A percentile compares a stretch with the other conserved stretches of the same genome.
phyloP scores from a whole-genome alignment of 30 jellyfish, hydroid and myxozoan species.

The Turritopsis dohrnii region DNA sequence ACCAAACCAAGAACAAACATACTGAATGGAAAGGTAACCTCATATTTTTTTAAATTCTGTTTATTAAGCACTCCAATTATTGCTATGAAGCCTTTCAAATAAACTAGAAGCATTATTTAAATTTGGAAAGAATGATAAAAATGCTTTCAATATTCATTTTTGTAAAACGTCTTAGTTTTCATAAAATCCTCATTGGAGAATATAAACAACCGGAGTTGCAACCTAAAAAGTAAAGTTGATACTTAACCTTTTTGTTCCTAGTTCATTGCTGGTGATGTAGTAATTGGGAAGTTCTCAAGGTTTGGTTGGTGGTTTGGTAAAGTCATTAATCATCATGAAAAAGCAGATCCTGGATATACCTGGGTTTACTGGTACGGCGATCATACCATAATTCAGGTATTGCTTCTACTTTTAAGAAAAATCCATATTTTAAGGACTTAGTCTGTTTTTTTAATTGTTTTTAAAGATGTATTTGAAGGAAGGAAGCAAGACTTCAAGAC shows the following conservation, averaged over 20 bases:
- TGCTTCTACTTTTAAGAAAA: neutral
- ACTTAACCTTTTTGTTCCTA: neutral
- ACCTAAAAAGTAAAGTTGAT: too few species aligned
- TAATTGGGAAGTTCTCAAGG: constrained; percentile 60
- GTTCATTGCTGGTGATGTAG: constrained; percentile 43
- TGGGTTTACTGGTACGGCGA: constrained; percentile 84
- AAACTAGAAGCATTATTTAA: too few species aligned
- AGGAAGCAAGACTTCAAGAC: neutral
- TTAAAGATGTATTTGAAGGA: neutral
- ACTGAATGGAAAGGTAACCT: neutral
- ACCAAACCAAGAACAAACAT: neutral
- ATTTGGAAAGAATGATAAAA: too few species aligned
- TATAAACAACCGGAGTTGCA: too few species aligned
- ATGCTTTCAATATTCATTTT: too few species aligned
- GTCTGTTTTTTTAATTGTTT: neutral
- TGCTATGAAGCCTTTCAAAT: too few species aligned
- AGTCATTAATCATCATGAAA: constrained; percentile 39
- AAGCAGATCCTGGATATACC: constrained; percentile 35
- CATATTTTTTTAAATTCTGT: neutral
- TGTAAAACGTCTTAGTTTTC: too few species aligned
- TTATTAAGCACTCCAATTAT: too few species aligned
- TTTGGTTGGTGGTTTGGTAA: constrained; percentile 96
- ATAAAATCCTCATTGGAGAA: too few species aligned
- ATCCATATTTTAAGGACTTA: neutral
- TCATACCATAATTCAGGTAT: constrained; percentile 67